Conservation (phyloP, 2,113 vertebrate species). For the Chamaea fasciata region DNA sequence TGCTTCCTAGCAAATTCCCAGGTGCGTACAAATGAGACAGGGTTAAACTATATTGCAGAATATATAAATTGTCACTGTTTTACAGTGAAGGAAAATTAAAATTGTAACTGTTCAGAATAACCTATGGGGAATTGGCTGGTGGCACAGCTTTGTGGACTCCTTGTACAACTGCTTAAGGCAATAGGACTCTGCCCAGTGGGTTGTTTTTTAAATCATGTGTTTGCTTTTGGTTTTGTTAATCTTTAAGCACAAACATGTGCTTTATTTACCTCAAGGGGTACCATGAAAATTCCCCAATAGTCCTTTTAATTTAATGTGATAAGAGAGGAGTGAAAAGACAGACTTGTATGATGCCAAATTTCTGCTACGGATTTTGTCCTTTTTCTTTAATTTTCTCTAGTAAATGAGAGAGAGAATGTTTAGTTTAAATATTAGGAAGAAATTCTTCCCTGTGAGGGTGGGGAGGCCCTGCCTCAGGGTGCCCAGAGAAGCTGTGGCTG, state of each 20-base stretch:
- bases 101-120: not conserved
- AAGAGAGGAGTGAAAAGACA: not conserved
- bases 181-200: accelerated
- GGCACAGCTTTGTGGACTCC: not conserved
- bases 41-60: not conserved
- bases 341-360: not conserved
- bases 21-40: not conserved
- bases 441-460: accelerated
- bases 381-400: not conserved
- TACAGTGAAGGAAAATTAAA: not conserved
- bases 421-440: not conserved
- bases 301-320: not conserved
- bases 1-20: not conserved
- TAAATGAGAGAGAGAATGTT: not conserved
- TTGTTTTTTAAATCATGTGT: not conserved
- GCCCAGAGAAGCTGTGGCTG: not conserved
- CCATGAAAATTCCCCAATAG: not conserved
- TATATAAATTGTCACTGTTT: not conserved
- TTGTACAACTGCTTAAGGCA: not conserved
- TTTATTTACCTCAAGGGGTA: not conserved
- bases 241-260: not conserved
- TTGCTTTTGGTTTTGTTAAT: not conserved
- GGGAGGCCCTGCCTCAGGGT: not conserved
- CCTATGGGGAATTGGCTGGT: accelerated
- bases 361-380: not conserved